A percentile compares a stretch with the other conserved stretches of the same genome.
Evolutionary conservation across 2,113 vertebrate species (phyloP).

Genomic region (Formicarius rufipectus): DNA sequence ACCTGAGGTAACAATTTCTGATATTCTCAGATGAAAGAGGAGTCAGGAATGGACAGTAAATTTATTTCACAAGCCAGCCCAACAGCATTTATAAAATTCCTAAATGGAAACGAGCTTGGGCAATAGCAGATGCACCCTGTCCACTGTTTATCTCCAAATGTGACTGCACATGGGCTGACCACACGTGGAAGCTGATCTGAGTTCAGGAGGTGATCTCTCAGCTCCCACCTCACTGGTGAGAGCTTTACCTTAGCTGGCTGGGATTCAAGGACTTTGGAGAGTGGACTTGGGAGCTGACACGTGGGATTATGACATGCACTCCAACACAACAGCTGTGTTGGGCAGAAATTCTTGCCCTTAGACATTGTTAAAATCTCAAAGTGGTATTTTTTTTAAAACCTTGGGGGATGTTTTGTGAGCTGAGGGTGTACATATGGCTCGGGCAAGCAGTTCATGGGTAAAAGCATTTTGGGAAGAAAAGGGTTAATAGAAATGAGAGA

Average conservation of each 20-base stretch:
- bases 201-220: background rate
- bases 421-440: rapidly evolving
- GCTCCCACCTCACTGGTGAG: background rate
- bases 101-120: background rate
- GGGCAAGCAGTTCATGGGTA: background rate
- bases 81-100: background rate
- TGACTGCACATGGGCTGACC: rapidly evolving
- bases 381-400: background rate
- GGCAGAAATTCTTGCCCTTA: background rate
- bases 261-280: background rate
- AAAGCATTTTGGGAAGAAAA: background rate
- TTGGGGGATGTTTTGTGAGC: background rate
- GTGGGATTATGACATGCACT: background rate
- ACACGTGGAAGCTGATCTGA: background rate
- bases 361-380: background rate
- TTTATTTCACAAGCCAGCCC: background rate
- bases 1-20: background rate
- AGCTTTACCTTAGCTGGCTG: background rate
- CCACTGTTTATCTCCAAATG: rapidly evolving
- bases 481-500: background rate
- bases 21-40: background rate
- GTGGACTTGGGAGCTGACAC: rapidly evolving
- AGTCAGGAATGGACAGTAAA: background rate
- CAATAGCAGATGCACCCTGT: background rate
- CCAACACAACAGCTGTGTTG: background rate